These are phyloP conservation scores for Masnerella sp. DNA, from an alignment of 2,888 invertebrate species.

Conservation along the genomic window DNA sequence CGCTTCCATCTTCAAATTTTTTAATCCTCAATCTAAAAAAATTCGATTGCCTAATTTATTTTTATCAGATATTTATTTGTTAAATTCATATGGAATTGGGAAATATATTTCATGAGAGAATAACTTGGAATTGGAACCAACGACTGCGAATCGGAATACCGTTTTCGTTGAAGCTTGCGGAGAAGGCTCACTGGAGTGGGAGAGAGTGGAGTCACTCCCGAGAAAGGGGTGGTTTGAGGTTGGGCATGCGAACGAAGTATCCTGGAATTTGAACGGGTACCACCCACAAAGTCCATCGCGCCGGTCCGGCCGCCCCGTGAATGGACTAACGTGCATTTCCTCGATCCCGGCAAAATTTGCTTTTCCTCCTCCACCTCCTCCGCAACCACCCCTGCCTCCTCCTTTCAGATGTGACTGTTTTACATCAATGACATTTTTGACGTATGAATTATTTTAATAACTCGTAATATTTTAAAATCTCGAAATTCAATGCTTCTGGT, in stretches of 20 bases:
- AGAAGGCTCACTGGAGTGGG: conserved; percentile 54
- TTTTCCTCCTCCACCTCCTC: conserved; percentile 56
- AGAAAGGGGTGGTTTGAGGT: conserved; percentile 69
- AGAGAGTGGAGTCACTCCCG: conserved; percentile 53
- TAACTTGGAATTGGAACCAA: conserved; percentile 64
- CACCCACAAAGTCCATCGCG: conserved; percentile 78
- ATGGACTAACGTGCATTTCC: conserved; percentile 71
- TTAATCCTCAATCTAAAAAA: too few relatives aligned
- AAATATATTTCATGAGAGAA: too few relatives aligned
- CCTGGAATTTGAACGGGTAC: conserved; percentile 77
- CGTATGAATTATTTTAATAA: conserved; percentile 53
- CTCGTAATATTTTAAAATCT: conserved; percentile 16
- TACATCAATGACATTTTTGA: conserved; percentile 47
- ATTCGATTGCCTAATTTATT: too few relatives aligned
- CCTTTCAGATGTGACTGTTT: conserved; percentile 40
- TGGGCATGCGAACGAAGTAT: conserved; percentile 81
- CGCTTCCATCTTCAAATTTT: neutral
- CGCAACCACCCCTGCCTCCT: too few relatives aligned
- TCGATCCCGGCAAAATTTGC: conserved; percentile 63
- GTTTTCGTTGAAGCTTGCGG: conserved; percentile 56
- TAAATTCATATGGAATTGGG: too few relatives aligned
- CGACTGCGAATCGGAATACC: conserved; percentile 64
- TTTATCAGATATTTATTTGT: too few relatives aligned
- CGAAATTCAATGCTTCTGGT: too few relatives aligned
- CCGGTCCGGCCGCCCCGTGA: conserved; percentile 76